Percentiles rank a stretch among this genome's conserved stretches.
phyloP scores from a whole-genome alignment of 2,888 invertebrate species.

The Nomada ruficornis region DNA sequence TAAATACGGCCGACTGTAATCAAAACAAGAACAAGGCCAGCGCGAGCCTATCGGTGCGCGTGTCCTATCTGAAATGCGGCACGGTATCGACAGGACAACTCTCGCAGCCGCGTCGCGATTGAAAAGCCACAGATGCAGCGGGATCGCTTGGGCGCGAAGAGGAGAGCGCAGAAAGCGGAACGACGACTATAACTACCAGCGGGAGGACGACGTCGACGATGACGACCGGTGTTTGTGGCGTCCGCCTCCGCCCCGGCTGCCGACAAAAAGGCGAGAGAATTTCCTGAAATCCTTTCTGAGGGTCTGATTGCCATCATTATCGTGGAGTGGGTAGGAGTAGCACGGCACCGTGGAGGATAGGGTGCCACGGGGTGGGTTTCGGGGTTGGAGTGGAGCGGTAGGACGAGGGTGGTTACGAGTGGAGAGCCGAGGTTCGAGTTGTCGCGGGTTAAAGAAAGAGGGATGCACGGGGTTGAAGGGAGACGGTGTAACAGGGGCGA shows the following conservation, averaged over 20 bases:
- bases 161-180: slow-evolving; percentile 38
- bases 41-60: no score
- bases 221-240: slow-evolving; percentile 83
- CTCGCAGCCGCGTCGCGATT: slow-evolving; percentile 21
- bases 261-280: slow-evolving; percentile 85
- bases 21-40: not conserved
- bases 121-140: slow-evolving; percentile 35
- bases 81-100: slow-evolving; percentile 10
- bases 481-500: slow-evolving; percentile 1
- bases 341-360: slow-evolving; percentile 75
- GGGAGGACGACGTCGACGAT: slow-evolving; percentile 55
- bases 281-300: slow-evolving; percentile 84
- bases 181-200: slow-evolving; percentile 43
- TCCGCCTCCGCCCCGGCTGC: slow-evolving; percentile 81
- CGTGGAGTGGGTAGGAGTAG: slow-evolving; percentile 83
- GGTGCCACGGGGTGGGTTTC: slow-evolving; percentile 69
- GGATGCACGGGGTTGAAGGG: slow-evolving; percentile 29
- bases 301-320: slow-evolving; percentile 84
- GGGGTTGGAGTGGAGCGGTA: slow-evolving; percentile 64
- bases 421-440: slow-evolving; percentile 60
- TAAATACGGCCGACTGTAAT: not conserved
- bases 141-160: slow-evolving; percentile 14
- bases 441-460: slow-evolving; percentile 37
- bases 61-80: not conserved
- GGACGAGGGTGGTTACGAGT: slow-evolving; percentile 69